Conservation (phyloP, 1,140 invertebrate genomes). For the Habropoda laboriosa region DNA sequence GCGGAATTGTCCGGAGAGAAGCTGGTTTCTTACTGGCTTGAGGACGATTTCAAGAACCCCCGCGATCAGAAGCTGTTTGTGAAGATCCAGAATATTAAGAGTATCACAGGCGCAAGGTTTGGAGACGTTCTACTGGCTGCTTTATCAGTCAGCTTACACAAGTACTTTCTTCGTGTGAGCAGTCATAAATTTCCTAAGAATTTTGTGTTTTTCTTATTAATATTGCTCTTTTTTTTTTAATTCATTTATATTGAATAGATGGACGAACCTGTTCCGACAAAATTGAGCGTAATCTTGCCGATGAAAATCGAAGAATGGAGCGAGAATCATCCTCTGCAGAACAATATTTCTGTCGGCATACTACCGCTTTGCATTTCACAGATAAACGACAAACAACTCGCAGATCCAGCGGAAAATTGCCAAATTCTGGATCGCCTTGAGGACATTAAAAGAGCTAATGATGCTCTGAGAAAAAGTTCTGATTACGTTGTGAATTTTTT, state of each 20-base stretch:
- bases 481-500: constrained; percentile 73
- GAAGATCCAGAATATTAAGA: constrained; percentile 71
- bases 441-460: constrained; percentile 61
- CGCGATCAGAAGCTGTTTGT: constrained; percentile 55
- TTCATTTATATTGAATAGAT: constrained; percentile 42
- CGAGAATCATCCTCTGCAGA: constrained; percentile 61
- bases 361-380: constrained; percentile 67
- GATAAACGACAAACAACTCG: constrained; percentile 44
- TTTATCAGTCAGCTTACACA: constrained; percentile 71
- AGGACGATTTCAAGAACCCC: constrained; percentile 50
- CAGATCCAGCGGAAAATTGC: constrained; percentile 28
- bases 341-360: constrained; percentile 73
- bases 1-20: constrained; percentile 68
- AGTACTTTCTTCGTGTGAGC: constrained; percentile 69
- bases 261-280: constrained; percentile 59
- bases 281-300: constrained; percentile 69
- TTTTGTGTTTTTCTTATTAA: not conserved
- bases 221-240: not conserved
- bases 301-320: constrained; percentile 57
- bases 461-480: constrained; percentile 55
- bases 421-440: constrained; percentile 62
- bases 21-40: constrained; percentile 68
- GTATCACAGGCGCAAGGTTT: constrained; percentile 66
- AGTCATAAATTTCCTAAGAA: not conserved
- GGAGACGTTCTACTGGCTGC: constrained; percentile 73